Percentiles rank a stretch among this genome's conserved stretches.
Conservation (phyloP, 2,797 vertebrate genomes). For the Fistularia commersonii region DNA sequence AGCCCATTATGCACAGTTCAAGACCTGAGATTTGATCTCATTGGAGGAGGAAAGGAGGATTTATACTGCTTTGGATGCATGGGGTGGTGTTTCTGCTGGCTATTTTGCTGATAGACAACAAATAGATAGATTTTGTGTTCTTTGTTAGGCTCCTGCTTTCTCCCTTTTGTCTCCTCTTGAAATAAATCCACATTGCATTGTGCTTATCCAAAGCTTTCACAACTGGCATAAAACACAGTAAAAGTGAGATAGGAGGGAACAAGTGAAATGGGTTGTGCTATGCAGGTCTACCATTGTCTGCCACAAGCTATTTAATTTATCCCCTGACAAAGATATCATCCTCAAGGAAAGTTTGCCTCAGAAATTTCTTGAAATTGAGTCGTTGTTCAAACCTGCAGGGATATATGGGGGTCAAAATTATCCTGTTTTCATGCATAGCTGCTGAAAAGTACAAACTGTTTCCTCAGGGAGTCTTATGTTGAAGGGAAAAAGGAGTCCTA, state of each 20-base stretch:
- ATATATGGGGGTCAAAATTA: constrained; percentile 59
- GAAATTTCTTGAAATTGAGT: constrained; percentile 51
- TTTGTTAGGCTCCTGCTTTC: constrained; percentile 17
- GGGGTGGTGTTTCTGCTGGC: constrained; percentile 19
- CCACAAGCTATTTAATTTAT: constrained; percentile 57
- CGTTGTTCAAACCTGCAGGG: constrained; percentile 32
- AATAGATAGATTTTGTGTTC: constrained; percentile 21
- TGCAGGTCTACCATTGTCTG: constrained; percentile 39
- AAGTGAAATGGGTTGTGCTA: constrained; percentile 32
- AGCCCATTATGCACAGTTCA: constrained; percentile 44
- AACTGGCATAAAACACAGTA: constrained; percentile 37
- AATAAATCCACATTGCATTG: constrained; percentile 26
- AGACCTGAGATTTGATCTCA: constrained; percentile 36
- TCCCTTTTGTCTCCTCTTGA: constrained; percentile 24
- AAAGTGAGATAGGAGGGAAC: constrained; percentile 35
- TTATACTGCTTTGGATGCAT: constrained; percentile 38
- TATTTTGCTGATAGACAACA: constrained; percentile 25
- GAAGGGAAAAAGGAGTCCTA: constrained; percentile 56
- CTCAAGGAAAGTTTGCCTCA: constrained; percentile 48
- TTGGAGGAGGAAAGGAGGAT: constrained; percentile 26
- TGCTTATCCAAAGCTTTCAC: constrained; percentile 40
- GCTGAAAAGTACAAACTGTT: constrained; percentile 65
- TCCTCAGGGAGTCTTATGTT: constrained; percentile 59
- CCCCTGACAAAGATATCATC: constrained; percentile 48
- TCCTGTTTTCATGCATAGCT: constrained; percentile 65